Evolutionary conservation across 2,797 vertebrate species (phyloP), one percentile per base, ranked within the genome.

Genomic region (Tenualosa thibaudeaui): DNA sequence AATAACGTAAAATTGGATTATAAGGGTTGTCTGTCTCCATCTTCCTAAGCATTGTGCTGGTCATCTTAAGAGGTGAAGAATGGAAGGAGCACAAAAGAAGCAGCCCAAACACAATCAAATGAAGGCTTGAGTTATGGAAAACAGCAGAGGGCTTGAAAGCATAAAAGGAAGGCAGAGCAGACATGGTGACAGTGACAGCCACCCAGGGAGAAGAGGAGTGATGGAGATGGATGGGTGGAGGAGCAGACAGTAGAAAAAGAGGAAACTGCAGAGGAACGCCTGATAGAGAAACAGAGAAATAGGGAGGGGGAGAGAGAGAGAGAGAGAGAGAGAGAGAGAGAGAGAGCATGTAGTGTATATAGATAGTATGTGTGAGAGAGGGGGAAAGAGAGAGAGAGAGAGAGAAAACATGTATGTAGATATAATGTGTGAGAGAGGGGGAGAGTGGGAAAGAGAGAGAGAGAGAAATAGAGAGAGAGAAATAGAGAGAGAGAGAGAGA

Each of bases 161-260:
- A 65, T 65, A 75, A 43, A 75, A 75, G 17, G 68, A 4, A 43
- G 37, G 13, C 68, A 19, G 68, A 75, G 6, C 13, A 75, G 68
- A 75, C 68, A 75, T 43, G 3, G 68, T 75, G 68, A 75, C 68
- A 75, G 68, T 75, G 68, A 75, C 68, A 75, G 68, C 37, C 17
- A 40, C 68, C 15, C 31, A 40, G 68, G 68, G 68, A 75, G 68
- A 75, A 3, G 68, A 17, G 31, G 3, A 13, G 68, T 2, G 31
- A 75, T 75, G 68, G 68, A 75, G 31, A 40, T 40, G 31, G 68
- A 75, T 75, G 31, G 68, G 40, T 75, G 37, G 68, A 40, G 17
- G 17, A 75, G 37, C 31, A 43, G 68, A 40, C 17, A n/a, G 60
- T 19, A 62, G 60, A 10, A 62, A 62, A 68, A 31, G 62, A 31